Percentiles rank a stretch among this genome's conserved stretches.
phyloP scores from a whole-genome alignment of 2,113 vertebrate species.

The Phaethon lepturus region DNA sequence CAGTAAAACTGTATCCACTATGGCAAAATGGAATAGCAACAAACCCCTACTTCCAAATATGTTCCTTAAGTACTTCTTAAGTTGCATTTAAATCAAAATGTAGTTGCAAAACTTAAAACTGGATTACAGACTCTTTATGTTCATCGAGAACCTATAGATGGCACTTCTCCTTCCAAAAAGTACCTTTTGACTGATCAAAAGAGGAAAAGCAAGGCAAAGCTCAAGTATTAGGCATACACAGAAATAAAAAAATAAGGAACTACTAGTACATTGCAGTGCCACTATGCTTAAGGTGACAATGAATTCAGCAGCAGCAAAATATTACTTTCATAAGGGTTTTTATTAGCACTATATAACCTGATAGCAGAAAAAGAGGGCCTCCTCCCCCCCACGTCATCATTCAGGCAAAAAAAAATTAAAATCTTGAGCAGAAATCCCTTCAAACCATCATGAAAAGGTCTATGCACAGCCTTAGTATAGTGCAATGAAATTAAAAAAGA shows the following conservation, averaged over 20 bases:
- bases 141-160: neutral
- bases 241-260: neutral
- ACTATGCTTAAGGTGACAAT: neutral
- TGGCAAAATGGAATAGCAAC: neutral
- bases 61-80: neutral
- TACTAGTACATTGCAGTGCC: neutral
- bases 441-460: slow-evolving; percentile 25
- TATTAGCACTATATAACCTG: neutral
- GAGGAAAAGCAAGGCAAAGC: neutral
- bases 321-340: neutral
- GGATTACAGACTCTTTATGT: neutral
- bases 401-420: neutral
- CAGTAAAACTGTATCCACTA: neutral
- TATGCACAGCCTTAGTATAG: slow-evolving; percentile 16
- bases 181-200: neutral
- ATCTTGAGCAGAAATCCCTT: slow-evolving; percentile 28
- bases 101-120: neutral
- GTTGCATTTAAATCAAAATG: neutral
- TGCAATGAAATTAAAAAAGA: slow-evolving; percentile 71
- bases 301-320: slow-evolving; percentile 3
- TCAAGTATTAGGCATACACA: neutral
- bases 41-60: neutral
- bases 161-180: neutral
- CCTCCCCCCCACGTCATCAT: neutral
- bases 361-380: neutral